Evolutionary conservation across 2,113 vertebrate species (phyloP).

Genomic region (Terrapene triunguis): DNA sequence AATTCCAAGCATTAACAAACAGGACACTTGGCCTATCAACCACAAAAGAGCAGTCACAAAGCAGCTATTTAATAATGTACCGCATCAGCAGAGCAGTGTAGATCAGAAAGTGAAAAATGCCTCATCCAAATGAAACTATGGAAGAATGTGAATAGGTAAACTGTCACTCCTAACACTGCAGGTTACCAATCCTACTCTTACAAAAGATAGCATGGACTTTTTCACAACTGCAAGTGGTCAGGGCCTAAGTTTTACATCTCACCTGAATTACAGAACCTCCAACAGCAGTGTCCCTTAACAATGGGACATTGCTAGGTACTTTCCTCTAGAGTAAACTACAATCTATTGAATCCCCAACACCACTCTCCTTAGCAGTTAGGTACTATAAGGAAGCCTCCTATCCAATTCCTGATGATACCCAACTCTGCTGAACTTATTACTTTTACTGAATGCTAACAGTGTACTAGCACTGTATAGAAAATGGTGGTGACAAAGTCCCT

Average conservation of each 20-base stretch:
- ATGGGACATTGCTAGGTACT: conserved; percentile 9
- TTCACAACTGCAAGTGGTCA: background rate
- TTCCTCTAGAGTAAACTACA: background rate
- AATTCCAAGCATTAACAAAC: background rate
- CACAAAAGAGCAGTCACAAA: conserved; percentile 4
- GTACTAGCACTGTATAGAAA: conserved; percentile 60
- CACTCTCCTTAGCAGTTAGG: conserved; percentile 4
- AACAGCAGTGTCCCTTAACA: background rate
- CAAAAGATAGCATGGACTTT: conserved; percentile 19
- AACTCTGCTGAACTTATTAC: conserved; percentile 18
- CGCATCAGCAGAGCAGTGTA: background rate
- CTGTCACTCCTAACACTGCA: background rate
- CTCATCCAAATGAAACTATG: background rate
- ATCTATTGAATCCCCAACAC: background rate
- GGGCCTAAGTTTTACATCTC: conserved; percentile 8
- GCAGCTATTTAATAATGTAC: background rate
- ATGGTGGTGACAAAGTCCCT: conserved; percentile 65
- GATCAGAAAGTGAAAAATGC: background rate
- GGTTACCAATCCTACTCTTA: background rate
- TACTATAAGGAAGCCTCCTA: background rate
- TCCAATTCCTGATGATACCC: background rate
- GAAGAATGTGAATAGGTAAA: background rate
- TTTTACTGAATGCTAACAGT: conserved; percentile 70
- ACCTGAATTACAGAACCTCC: background rate
- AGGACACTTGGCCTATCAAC: background rate